Percentiles rank a stretch among this genome's conserved stretches.
phyloP scores from a whole-genome alignment of 2,113 vertebrate species.

The Nestor notabilis region DNA sequence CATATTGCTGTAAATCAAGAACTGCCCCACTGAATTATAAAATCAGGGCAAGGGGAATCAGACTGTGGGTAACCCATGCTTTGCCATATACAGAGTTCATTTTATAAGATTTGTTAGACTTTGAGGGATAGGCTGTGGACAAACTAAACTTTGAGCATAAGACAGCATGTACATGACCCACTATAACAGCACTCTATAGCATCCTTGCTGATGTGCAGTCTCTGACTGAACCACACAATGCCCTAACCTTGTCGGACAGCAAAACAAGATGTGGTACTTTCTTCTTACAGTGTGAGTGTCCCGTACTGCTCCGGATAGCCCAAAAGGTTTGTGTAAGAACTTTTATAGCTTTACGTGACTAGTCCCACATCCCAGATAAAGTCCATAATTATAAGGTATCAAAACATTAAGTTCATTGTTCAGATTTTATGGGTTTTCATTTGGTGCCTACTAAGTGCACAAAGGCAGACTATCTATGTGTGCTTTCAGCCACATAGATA shows the following conservation, averaged over 20 bases:
- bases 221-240: not conserved
- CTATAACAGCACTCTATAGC: not conserved
- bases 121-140: not conserved
- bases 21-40: not conserved
- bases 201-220: not conserved
- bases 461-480: not conserved
- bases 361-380: not conserved
- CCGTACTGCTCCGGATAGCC: not conserved
- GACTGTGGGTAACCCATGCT: not conserved
- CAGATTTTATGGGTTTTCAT: not conserved
- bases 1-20: not conserved
- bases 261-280: not conserved
- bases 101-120: not conserved
- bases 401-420: not conserved
- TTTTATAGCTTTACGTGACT: not conserved
- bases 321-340: not conserved
- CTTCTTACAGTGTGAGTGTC: not conserved
- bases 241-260: accelerated
- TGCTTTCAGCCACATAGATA: not conserved
- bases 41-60: not conserved
- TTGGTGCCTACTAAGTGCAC: not conserved
- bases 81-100: not conserved
- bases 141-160: not conserved
- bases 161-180: not conserved
- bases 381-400: not conserved